A percentile compares a stretch with the other conserved stretches of the same genome.
These are phyloP conservation scores for Aphelinus certus DNA, from an alignment of 1,140 invertebrate genomes.

Conservation along the genomic window DNA sequence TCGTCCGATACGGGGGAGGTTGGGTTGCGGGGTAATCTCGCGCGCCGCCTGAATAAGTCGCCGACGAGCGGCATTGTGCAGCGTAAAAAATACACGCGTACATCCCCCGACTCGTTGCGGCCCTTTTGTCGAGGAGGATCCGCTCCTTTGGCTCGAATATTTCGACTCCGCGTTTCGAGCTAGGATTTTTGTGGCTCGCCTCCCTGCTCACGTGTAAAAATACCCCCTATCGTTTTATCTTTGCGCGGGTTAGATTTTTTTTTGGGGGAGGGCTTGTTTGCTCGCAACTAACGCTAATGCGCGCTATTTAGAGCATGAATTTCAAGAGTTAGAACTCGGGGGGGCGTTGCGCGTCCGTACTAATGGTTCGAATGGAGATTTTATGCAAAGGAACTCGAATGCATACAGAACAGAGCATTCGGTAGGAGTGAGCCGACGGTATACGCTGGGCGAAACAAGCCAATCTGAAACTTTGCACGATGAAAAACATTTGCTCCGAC, in stretches of 20 bases:
- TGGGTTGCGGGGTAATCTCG: conserved; percentile 10
- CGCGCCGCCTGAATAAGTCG: conserved; percentile 14
- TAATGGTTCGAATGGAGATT: conserved; percentile 23
- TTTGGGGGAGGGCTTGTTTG: not conserved
- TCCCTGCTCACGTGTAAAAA: too few species aligned
- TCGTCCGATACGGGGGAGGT: not conserved
- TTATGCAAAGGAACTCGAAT: conserved; percentile 29
- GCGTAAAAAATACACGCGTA: too few species aligned
- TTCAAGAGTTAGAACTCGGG: not conserved
- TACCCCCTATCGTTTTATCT: too few species aligned
- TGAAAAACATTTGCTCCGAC: too few species aligned
- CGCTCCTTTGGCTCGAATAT: not conserved
- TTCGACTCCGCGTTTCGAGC: not conserved
- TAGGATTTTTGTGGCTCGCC: conserved; percentile 3
- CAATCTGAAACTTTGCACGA: too few species aligned
- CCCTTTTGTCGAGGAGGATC: too few species aligned
- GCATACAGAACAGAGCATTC: not conserved
- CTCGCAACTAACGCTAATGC: not conserved
- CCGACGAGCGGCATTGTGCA: not conserved
- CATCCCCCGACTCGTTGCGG: too few species aligned
- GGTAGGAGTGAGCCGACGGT: too few species aligned
- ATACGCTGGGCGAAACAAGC: too few species aligned
- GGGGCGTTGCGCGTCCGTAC: not conserved
- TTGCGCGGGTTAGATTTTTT: too few species aligned
- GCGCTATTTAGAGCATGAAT: conserved; percentile 29